These are phyloP conservation scores for Rhadinocentrus ornatus DNA, from an alignment of 2,797 vertebrate genomes.

Conservation along the genomic window DNA sequence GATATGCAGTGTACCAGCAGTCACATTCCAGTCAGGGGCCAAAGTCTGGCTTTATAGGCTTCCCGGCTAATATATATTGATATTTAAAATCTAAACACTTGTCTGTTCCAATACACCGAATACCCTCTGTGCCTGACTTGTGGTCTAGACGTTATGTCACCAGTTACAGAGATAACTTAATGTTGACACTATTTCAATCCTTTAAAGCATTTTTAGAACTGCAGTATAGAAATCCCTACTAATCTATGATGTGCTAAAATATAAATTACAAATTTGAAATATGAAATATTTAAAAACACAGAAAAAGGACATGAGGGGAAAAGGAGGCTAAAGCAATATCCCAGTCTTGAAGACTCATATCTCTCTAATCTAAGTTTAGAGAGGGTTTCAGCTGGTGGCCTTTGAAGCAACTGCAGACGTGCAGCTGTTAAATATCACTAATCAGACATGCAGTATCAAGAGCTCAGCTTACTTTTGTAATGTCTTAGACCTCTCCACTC, in stretches of 20 bases:
- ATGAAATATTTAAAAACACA: conserved; percentile 11
- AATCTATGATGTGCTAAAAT: neutral
- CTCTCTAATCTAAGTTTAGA: conserved; percentile 51
- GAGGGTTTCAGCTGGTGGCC: conserved; percentile 53
- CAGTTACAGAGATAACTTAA: neutral
- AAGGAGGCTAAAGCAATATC: conserved; percentile 9
- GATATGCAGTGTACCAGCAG: neutral
- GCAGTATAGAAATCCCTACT: neutral
- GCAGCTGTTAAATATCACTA: conserved; percentile 76
- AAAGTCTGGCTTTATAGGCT: neutral
- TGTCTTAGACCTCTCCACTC: conserved; percentile 42
- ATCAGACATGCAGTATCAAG: conserved; percentile 69
- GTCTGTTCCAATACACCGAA: neutral
- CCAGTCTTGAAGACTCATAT: conserved; percentile 30
- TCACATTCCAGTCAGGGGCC: neutral
- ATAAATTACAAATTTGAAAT: neutral
- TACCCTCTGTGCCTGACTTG: neutral
- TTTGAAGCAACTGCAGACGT: conserved; percentile 69
- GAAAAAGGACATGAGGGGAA: neutral
- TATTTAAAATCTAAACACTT: neutral
- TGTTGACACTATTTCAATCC: neutral
- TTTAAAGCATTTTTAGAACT: neutral
- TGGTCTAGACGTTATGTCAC: conserved; percentile 20
- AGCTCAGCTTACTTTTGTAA: conserved; percentile 65
- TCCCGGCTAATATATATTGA: neutral